Evolutionary conservation across 92 coral and sea anemone species (phyloP).

Genomic region (Pocillopora meandrina): DNA sequence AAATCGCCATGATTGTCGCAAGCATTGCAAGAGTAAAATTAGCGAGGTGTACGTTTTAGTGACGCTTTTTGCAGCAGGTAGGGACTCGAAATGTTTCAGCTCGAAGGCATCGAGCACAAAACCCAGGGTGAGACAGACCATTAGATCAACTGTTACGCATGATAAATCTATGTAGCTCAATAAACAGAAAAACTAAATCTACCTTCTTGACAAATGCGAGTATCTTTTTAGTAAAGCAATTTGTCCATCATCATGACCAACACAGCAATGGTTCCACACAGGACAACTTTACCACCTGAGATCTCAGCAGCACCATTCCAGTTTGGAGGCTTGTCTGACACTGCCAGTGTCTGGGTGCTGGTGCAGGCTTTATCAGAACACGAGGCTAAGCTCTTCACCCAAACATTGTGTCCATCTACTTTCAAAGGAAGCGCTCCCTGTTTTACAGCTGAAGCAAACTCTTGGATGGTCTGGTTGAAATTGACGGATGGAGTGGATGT

Average conservation of each 20-base stretch:
- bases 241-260: not conserved
- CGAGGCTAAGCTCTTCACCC: constrained; percentile 46
- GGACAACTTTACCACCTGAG: not conserved
- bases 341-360: constrained; percentile 42
- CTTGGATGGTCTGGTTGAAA: constrained; percentile 32
- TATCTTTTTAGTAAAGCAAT: not conserved
- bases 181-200: too few species aligned
- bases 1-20: too few species aligned
- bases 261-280: not conserved
- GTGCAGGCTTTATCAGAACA: constrained; percentile 57
- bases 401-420: constrained; percentile 46
- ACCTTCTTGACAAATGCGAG: too few species aligned
- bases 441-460: constrained; percentile 40
- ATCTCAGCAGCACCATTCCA: not conserved
- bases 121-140: too few species aligned
- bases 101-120: too few species aligned
- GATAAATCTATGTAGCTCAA: too few species aligned
- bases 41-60: too few species aligned
- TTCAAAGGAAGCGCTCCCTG: constrained; percentile 41
- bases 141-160: too few species aligned
- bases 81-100: too few species aligned
- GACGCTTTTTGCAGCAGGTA: too few species aligned
- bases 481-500: constrained; percentile 20
- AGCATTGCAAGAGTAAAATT: too few species aligned
- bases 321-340: constrained; percentile 50